Base-by-base conservation (phyloP, 2,888 invertebrate genomes). In the Hydraecia micacea region DNA sequence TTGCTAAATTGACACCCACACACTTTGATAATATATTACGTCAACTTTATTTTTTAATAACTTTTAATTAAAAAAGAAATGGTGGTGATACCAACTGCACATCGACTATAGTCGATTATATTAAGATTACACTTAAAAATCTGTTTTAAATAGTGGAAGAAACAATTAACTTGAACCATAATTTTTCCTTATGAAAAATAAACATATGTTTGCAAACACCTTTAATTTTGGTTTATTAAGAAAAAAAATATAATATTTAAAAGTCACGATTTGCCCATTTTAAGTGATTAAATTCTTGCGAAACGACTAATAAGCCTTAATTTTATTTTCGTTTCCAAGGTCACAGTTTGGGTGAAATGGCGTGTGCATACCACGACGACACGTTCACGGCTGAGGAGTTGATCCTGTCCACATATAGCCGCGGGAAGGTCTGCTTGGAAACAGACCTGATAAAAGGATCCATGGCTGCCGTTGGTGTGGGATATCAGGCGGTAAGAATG, bases 391-490 rank as follows among this genome's bases (percentile, higher is more conserved):
- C 98, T 2, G 98, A 99, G 91, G 98, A 99, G 94, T 98, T 98
- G 95, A 98, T 99, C 63, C 94, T 98, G 25, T 97, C 98, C 4
- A 98, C 99, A 0, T 99, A 98, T 92, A 98, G 98, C 90, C 97
- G 99, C 85, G 98, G 98, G 8, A 96, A 97, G 81, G 98, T 98
- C 0, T 97, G 98, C 46, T 87, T 97, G 8, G 97, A 98, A 81
- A 97, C 97, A 0, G 95, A 97, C 15, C 95, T 98, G 70, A 97
- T 98, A 32, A 93, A 92, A n/a, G 98, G 98, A 42, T 98, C 98
- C 18, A 99, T 99, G 99, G 99, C 99, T 32, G 98, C 99, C 15
- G 97, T 99, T 42, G 99, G 98, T 11, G 88, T 97, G 5, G 97
- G 97, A 0, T 97, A 97, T 87, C 93, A 96, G 65, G 91, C 96